Evolutionary conservation across 2,797 vertebrate species (phyloP).

Genomic region (Coendou prehensilis): DNA sequence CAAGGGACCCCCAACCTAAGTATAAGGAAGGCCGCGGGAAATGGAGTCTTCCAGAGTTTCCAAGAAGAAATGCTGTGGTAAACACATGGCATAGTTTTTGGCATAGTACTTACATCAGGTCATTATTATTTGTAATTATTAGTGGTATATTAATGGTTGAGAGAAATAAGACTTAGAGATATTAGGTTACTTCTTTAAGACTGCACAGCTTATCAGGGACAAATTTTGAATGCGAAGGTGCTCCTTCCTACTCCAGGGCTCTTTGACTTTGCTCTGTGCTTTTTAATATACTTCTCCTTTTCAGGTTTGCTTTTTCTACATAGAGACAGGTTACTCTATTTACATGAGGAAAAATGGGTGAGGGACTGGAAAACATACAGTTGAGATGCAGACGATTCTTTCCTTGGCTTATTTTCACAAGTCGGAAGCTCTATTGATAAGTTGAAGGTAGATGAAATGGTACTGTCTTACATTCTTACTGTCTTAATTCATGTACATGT

Average conservation of each 20-base stretch:
- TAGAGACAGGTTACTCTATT: not conserved
- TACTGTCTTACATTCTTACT: not conserved
- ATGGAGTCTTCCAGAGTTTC: not conserved
- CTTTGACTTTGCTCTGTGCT: conserved; percentile 11
- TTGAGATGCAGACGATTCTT: not conserved
- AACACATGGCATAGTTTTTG: not conserved
- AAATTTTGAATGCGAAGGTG: not conserved
- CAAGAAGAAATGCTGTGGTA: not conserved
- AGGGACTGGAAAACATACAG: not conserved
- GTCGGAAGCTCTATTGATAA: not conserved
- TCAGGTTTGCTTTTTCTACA: conserved; percentile 19
- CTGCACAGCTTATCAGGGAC: not conserved
- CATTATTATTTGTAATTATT: not conserved
- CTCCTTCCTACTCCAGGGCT: not conserved
- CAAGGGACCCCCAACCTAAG: not conserved
- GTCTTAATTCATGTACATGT: too few relatives aligned
- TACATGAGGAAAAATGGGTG: not conserved
- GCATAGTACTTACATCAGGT: not conserved
- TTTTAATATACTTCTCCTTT: conserved; percentile 41
- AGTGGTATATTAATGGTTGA: not conserved
- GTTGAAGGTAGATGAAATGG: not conserved
- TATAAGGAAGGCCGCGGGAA: not conserved
- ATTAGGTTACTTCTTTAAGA: not conserved
- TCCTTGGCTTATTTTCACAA: conserved; percentile 60
- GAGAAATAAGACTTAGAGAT: not conserved